Evolutionary conservation across 2,888 invertebrate species (phyloP).

Genomic region (Acronicta alni): DNA sequence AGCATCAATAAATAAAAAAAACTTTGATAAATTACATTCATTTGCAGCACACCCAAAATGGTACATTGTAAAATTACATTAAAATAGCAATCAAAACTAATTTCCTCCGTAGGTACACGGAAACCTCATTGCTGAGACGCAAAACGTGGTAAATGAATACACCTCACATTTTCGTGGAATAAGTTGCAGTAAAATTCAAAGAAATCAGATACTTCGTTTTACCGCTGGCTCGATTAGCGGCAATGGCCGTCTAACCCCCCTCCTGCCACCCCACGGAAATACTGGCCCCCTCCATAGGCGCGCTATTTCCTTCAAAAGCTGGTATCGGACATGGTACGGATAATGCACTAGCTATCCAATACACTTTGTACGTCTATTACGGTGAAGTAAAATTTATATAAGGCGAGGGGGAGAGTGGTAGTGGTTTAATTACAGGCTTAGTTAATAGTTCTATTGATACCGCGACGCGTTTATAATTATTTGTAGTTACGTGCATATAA

Average conservation of each 20-base stretch:
- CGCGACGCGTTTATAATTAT: constrained; percentile 21
- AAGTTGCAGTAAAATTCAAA: constrained; percentile 63
- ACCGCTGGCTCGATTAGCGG: constrained; percentile 58
- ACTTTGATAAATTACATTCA: no score
- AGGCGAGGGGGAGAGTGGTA: constrained; percentile 22
- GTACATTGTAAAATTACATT: no score
- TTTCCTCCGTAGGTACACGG: constrained; percentile 15
- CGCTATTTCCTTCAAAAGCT: constrained; percentile 70
- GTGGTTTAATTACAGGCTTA: constrained; percentile 36
- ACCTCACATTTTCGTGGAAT: constrained; percentile 28
- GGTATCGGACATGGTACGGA: constrained; percentile 68
- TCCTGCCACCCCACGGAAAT: constrained; percentile 53
- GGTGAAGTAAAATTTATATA: constrained; percentile 42
- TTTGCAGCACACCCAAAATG: no score
- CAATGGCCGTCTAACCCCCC: constrained; percentile 40
- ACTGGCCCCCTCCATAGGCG: constrained; percentile 63
- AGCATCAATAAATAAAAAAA: no score
- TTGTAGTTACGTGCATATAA: background rate
- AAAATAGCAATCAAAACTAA: constrained; percentile 32
- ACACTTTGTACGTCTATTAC: constrained; percentile 48
- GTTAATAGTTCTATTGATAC: constrained; percentile 33
- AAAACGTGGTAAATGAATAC: constrained; percentile 38
- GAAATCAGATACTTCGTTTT: constrained; percentile 75
- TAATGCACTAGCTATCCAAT: constrained; percentile 65
- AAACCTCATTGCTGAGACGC: constrained; percentile 13